Evolutionary conservation across 23 tunicate species (phyloP).

Genomic region (Halocynthia roretzi): DNA sequence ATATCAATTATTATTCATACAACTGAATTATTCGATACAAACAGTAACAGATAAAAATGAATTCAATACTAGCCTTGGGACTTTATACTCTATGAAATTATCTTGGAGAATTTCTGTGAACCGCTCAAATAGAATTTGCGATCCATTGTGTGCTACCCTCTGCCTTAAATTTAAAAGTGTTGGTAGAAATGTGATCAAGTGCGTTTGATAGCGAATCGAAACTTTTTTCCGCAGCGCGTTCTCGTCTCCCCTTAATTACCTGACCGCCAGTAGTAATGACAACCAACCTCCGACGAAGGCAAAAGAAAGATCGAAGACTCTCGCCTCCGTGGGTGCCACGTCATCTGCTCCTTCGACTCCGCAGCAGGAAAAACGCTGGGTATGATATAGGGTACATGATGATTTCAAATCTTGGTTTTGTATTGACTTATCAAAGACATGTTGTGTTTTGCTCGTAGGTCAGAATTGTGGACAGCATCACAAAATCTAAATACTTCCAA

Average conservation of each 20-base stretch:
- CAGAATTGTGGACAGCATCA: slow-evolving; percentile 62
- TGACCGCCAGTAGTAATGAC: slow-evolving; percentile 8
- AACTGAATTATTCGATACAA: too few relatives aligned
- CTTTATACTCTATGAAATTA: too few relatives aligned
- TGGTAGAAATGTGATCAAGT: too few relatives aligned
- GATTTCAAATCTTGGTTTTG: background rate
- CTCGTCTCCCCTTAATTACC: slow-evolving; percentile 2
- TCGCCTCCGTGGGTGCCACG: background rate
- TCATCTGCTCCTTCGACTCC: background rate
- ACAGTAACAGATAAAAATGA: too few relatives aligned
- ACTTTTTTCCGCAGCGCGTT: background rate
- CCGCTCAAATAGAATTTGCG: too few relatives aligned
- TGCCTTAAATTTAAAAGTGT: too few relatives aligned
- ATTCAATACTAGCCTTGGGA: too few relatives aligned
- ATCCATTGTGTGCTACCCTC: too few relatives aligned
- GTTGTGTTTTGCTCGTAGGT: slow-evolving; percentile 38
- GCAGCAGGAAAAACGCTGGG: slow-evolving; percentile 19
- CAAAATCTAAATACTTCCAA: slow-evolving; percentile 78
- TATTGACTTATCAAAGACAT: background rate
- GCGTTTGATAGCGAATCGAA: background rate
- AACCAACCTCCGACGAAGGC: background rate
- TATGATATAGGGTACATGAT: background rate
- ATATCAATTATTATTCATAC: too few relatives aligned
- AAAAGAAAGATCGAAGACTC: background rate
- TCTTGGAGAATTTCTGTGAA: too few relatives aligned